A percentile compares a stretch with the other conserved stretches of the same genome.
Conservation (phyloP, 2,113 vertebrate genomes). For the Poeciliopsis turrubarensis region DNA sequence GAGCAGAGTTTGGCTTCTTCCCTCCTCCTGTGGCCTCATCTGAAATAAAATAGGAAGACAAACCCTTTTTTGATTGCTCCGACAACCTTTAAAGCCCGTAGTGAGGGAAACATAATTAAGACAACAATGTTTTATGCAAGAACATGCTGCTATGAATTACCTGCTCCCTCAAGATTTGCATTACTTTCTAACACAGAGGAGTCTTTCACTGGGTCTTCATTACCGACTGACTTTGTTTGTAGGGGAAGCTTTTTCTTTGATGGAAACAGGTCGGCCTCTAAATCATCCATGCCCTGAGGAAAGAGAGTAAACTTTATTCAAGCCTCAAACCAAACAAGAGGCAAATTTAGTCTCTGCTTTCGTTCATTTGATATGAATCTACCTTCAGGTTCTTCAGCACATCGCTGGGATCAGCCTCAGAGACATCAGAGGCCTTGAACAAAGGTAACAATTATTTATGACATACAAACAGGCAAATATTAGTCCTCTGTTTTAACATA, state of each 20-base stretch:
- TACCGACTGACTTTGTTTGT: constrained; percentile 66
- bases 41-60: constrained; percentile 46
- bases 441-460: constrained; percentile 2
- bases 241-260: constrained; percentile 74
- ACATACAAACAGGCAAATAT: background rate
- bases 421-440: constrained; percentile 55
- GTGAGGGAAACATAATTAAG: constrained; percentile 18
- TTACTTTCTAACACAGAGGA: constrained; percentile 17
- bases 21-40: constrained; percentile 44
- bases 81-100: constrained; percentile 36
- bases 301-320: background rate
- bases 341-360: background rate
- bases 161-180: constrained; percentile 47
- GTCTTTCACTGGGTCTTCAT: constrained; percentile 37
- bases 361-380: background rate
- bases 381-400: constrained; percentile 84
- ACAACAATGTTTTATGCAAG: constrained; percentile 26
- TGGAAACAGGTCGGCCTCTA: constrained; percentile 86
- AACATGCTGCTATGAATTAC: constrained; percentile 31
- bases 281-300: constrained; percentile 84
- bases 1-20: constrained; percentile 70
- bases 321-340: background rate
- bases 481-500: background rate
- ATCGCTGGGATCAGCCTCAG: constrained; percentile 76
- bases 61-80: constrained; percentile 17